phyloP scores from a whole-genome alignment of 2,797 vertebrate species.

The Knipowitschia caucasica region DNA sequence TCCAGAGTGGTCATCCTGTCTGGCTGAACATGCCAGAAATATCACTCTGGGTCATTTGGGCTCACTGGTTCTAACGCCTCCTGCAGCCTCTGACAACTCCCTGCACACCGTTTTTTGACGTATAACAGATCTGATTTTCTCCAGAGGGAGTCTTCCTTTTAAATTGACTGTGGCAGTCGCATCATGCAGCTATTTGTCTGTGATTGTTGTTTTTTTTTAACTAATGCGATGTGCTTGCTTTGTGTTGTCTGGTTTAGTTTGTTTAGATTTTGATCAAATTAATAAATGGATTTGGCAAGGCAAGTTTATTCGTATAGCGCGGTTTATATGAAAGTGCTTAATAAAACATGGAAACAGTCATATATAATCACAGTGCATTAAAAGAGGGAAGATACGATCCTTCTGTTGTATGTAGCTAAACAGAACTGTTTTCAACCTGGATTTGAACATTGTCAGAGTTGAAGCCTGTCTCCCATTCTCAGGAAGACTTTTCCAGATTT shows the following conservation, averaged over 20 bases:
- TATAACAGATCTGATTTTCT: constrained; percentile 55
- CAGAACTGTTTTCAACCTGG: too few species aligned
- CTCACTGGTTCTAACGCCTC: constrained; percentile 50
- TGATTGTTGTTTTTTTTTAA: constrained; percentile 23
- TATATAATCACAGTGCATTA: too few species aligned
- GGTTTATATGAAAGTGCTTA: too few species aligned
- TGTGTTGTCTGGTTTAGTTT: neutral
- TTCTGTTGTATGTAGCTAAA: too few species aligned
- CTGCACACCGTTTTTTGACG: constrained; percentile 46
- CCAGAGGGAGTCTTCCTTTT: constrained; percentile 59
- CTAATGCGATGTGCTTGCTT: constrained; percentile 33
- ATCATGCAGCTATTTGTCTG: constrained; percentile 45
- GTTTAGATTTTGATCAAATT: neutral
- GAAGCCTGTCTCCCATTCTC: too few species aligned
- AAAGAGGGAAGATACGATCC: too few species aligned
- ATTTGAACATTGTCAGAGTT: too few species aligned
- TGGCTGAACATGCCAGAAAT: constrained; percentile 42
- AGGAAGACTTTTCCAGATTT: too few species aligned
- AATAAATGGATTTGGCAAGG: neutral
- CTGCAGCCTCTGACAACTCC: constrained; percentile 47
- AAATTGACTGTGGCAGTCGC: constrained; percentile 41
- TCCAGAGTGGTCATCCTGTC: constrained; percentile 2
- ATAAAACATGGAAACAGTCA: too few species aligned
- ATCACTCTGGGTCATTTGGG: constrained; percentile 51
- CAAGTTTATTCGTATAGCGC: too few species aligned